These are phyloP conservation scores for Abrostola tripartita DNA, from an alignment of 2,888 invertebrate genomes.

Conservation along the genomic window DNA sequence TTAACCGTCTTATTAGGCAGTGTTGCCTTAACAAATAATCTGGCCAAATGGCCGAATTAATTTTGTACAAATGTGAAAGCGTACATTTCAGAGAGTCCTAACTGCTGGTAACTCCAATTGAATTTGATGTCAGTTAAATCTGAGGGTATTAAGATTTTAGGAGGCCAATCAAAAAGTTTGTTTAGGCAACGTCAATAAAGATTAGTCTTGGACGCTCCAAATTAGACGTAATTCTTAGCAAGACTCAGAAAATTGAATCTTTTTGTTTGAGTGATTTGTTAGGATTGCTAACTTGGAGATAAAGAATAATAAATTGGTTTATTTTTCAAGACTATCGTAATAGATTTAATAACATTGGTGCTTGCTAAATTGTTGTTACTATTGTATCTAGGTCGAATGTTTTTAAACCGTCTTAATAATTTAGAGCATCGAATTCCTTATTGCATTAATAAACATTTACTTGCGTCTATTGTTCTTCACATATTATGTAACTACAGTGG, in stretches of 20 bases:
- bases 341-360: too few relatives aligned
- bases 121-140: constrained; percentile 43
- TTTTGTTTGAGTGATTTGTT: constrained; percentile 8
- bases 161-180: constrained; percentile 28
- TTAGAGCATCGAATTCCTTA: too few relatives aligned
- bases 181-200: constrained; percentile 17
- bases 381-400: too few relatives aligned
- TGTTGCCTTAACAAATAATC: constrained; percentile 54
- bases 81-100: constrained; percentile 22
- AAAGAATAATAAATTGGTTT: background rate
- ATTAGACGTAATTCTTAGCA: constrained; percentile 30
- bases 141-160: constrained; percentile 19
- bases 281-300: background rate
- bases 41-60: constrained; percentile 15
- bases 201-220: constrained; percentile 14
- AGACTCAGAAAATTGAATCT: constrained; percentile 6
- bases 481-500: too few relatives aligned
- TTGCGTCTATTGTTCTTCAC: too few relatives aligned
- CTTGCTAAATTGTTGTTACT: too few relatives aligned
- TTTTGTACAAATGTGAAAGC: constrained; percentile 23
- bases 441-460: too few relatives aligned
- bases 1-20: constrained; percentile 40
- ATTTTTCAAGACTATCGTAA: background rate
- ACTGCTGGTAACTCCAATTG: constrained; percentile 38
- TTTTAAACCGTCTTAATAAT: too few relatives aligned